Evolutionary conservation across 2,888 invertebrate species (phyloP), one percentile per base, ranked within the genome.

Genomic region (Cordilura impudica): DNA sequence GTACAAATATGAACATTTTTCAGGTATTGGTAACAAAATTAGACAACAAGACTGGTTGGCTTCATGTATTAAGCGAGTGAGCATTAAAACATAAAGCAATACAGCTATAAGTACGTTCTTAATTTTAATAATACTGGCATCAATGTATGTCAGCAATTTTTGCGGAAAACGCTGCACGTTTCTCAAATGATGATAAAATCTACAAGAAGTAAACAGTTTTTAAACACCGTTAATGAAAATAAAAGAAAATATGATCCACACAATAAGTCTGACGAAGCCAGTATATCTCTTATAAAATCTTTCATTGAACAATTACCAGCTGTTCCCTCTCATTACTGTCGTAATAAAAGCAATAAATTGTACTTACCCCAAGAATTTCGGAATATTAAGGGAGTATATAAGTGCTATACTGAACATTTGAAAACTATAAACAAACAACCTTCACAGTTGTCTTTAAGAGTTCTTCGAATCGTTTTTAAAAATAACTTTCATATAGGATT

Each of bases 91-190:
- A 63, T 19, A 54, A 54, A 29, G 45, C 54, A 69, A n/a, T 39
- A 23, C 47, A 71, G 61, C 54, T 78, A 39, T 54, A 72, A 76
- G 58, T 67, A 76, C 58, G 43, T 63, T 47, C 72, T 74, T 26
- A 75, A 67, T 47, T 29, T 56, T 29, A 72, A 65, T 60, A 49
- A 58, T 35, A 43, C 60, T 35, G 16, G 5, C 31, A 29, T 66
- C 23, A 74, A 74, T 51, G 71, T 76, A 39, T 78, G 78, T 26
- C 71, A 81, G 75, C 6, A 78, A 51, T 78, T 78, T 72, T 69
- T 81, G 19, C 49, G 75, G 29, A 73, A 76, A 76, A 80, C 80
- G 18, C 61, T 80, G 18, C 23, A 76, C 63, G 76, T 75, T 56
- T 70, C 73, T 56, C 67, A 77, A 77, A 70, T 39, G 47, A 66